Percentiles rank a stretch among this genome's conserved stretches.
Conservation (phyloP, 2,113 vertebrate genomes). For the Octodon degus region DNA sequence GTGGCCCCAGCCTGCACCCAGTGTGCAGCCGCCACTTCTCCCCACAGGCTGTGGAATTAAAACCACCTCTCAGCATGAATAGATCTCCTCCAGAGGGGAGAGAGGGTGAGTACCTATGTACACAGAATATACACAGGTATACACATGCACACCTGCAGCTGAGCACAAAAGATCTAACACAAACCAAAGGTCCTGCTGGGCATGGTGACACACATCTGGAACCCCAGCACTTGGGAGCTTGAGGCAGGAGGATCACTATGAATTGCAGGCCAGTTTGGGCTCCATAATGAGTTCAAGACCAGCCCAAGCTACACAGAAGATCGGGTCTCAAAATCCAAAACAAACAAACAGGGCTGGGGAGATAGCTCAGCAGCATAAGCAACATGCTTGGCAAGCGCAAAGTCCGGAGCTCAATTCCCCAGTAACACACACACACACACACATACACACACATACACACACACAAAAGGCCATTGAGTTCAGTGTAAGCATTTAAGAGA, state of each 20-base stretch:
- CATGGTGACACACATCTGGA: not conserved
- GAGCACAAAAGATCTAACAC: not conserved
- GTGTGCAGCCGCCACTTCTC: fast-evolving
- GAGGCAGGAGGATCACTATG: not conserved
- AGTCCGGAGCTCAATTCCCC: too few species aligned
- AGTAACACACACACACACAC: too few species aligned
- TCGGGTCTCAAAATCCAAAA: not conserved
- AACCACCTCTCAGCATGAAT: too few species aligned
- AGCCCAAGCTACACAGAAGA: not conserved
- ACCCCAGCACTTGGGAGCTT: not conserved
- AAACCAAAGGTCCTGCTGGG: not conserved
- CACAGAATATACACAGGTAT: too few species aligned
- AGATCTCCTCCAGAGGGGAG: too few species aligned
- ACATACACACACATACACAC: too few species aligned
- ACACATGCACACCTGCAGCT: not conserved
- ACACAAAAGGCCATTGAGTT: not conserved
- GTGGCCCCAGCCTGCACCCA: too few species aligned
- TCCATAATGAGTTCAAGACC: not conserved
- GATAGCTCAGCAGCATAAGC: too few species aligned
- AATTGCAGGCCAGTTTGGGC: not conserved
- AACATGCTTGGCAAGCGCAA: too few species aligned
- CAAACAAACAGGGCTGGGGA: not conserved
- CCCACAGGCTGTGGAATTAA: too few species aligned
- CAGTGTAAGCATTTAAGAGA: not conserved
- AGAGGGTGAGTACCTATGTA: too few species aligned